Evolutionary conservation across 2,113 vertebrate genomes (phyloP), one percentile per base, ranked within the genome.

Genomic region (Cacatua alba): DNA sequence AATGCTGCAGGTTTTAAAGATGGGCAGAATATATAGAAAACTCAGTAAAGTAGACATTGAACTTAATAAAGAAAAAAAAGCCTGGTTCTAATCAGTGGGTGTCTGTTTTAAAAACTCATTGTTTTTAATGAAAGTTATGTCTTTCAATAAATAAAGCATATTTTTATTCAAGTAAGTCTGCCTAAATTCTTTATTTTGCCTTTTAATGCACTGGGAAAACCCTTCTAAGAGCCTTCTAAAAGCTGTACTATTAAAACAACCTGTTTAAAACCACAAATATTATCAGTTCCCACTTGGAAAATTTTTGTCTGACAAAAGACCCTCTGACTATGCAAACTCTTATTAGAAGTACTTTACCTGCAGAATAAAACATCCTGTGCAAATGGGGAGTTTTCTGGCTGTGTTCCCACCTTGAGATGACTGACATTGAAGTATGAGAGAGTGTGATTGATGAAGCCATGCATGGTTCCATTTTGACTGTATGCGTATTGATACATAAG

Each of bases 391-490:
- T 98, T 98, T 86, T 97, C 98, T 35, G 99, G 99, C 7, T 98
- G 98, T 0, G 99, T 99, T 48, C 99, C 99, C 31, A 97, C 93
- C 81, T 98, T 98, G 95, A 99, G 99, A 96, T 99, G 99, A 80
- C 98, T 99, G 96, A 99, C 97, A 31, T 99, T 99, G 96, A 99
- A 99, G 96, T 99, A 99, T 62, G 99, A 99, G 69, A 99, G 98
- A 0, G 99, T 99, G 92, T 99, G 99, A 94, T 99, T 99, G 82
- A 99, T 98, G 96, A 99, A 99, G 96, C 99, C 99, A 17, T 98
- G 98, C 98, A 99, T 98, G 88, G 98, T 99, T 69, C 99, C 99
- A 14, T 99, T 98, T 81, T 97, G 97, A 77, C 99, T 99, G 96
- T 99, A 99, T 76, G 98, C 98, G 76, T 99, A 99, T 95, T 99